These are phyloP conservation scores for Podiceps cristatus DNA, from an alignment of 2,113 vertebrate genomes.

Conservation along the genomic window DNA sequence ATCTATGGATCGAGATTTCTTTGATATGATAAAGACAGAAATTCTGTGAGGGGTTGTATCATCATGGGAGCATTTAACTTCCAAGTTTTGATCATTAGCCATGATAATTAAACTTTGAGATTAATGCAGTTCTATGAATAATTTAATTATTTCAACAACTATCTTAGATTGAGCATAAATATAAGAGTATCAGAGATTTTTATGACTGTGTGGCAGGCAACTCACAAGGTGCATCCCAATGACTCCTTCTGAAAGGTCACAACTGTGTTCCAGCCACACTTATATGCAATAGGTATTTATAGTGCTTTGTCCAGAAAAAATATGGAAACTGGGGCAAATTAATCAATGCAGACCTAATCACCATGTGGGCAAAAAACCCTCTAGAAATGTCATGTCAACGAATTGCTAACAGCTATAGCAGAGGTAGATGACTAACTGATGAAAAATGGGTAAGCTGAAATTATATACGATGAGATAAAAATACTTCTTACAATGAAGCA, in stretches of 20 bases:
- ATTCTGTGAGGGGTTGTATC: not conserved
- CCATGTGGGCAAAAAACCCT: not conserved
- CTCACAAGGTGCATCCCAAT: not conserved
- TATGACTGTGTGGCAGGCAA: not conserved
- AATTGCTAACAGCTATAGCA: not conserved
- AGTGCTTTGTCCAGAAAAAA: not conserved
- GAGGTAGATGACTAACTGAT: not conserved
- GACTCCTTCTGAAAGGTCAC: not conserved
- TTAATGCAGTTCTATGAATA: not conserved
- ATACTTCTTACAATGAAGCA: not conserved
- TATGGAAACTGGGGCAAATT: not conserved
- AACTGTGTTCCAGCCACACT: not conserved
- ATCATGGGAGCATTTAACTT: not conserved
- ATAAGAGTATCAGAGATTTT: not conserved
- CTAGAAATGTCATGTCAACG: not conserved
- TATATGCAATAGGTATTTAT: not conserved
- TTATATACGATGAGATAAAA: not conserved
- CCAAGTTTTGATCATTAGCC: not conserved
- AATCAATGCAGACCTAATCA: not conserved
- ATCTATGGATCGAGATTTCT: not conserved
- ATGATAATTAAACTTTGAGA: not conserved
- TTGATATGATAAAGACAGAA: not conserved
- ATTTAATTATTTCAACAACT: not conserved
- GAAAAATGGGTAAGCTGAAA: not conserved
- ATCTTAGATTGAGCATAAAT: not conserved